These are phyloP conservation scores for Noctilio leporinus DNA, from an alignment of 2,113 vertebrate species.

Conservation along the genomic window DNA sequence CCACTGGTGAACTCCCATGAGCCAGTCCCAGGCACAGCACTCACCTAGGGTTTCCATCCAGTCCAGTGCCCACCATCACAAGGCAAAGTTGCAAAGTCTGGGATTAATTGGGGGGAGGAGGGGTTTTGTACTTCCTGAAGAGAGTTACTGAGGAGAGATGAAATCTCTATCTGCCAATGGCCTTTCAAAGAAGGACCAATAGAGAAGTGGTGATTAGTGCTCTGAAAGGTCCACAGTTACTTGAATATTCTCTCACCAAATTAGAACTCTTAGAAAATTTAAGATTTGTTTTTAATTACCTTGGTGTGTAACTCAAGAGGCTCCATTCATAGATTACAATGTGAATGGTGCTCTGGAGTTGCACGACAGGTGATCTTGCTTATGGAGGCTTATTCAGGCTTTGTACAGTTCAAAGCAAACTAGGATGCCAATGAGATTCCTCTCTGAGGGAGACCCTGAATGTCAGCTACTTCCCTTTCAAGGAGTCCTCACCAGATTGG, in stretches of 20 bases:
- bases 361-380: background rate
- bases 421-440: background rate
- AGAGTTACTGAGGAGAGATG: background rate
- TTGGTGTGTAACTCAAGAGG: background rate
- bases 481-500: background rate
- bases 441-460: background rate
- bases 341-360: background rate
- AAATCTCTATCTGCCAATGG: background rate
- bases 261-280: background rate
- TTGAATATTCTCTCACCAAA: background rate
- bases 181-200: background rate
- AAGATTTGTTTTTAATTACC: background rate
- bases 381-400: background rate
- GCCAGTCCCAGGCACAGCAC: background rate
- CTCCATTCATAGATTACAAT: background rate
- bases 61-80: background rate
- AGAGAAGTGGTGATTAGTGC: background rate
- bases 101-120: background rate
- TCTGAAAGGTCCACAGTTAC: background rate
- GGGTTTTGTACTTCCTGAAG: background rate
- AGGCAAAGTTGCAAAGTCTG: background rate
- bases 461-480: slow-evolving; percentile 29
- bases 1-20: background rate
- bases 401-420: background rate
- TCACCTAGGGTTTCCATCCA: background rate